Evolutionary conservation across 1,140 invertebrate genomes (phyloP).

Genomic region (Drosophila miranda): DNA sequence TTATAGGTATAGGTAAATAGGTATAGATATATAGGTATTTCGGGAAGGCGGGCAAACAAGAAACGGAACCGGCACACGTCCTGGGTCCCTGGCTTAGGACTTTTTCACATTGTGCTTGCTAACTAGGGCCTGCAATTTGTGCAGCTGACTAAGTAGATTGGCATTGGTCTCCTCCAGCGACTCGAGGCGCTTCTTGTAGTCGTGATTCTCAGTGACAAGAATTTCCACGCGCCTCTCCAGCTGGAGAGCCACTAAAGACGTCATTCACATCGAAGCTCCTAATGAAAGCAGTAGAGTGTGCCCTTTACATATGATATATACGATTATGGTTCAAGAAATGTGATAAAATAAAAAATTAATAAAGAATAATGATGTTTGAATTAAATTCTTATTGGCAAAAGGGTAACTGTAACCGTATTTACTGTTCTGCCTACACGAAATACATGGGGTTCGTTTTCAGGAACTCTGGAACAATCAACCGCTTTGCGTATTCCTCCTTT

Average conservation of each 20-base stretch:
- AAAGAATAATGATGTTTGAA: slow-evolving; percentile 8
- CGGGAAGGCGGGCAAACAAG: slow-evolving; percentile 68
- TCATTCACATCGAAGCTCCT: no score
- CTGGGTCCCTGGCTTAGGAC: slow-evolving; percentile 53
- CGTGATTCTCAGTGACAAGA: slow-evolving; percentile 91
- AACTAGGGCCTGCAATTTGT: slow-evolving; percentile 89
- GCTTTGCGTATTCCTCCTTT: slow-evolving; percentile 58
- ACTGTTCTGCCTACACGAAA: slow-evolving; percentile 59
- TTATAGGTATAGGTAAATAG: slow-evolving; percentile 28
- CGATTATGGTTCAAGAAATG: slow-evolving; percentile 61
- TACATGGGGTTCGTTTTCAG: slow-evolving; percentile 75
- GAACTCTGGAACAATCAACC: slow-evolving; percentile 58
- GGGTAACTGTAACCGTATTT: not conserved
- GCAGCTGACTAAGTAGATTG: slow-evolving; percentile 89
- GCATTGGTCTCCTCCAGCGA: slow-evolving; percentile 88
- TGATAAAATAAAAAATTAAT: slow-evolving; percentile 55
- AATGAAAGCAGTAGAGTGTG: no score
- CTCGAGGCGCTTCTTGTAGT: slow-evolving; percentile 89
- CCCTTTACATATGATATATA: slow-evolving; percentile 10
- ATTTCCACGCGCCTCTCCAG: slow-evolving; percentile 94
- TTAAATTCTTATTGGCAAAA: not conserved
- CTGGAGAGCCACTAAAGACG: no score
- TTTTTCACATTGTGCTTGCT: slow-evolving; percentile 81
- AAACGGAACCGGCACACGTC: slow-evolving; percentile 32
- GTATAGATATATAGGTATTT: slow-evolving; percentile 48